Evolutionary conservation across 1,140 invertebrate species (phyloP).

Genomic region (Mycetomoellerius zeteki): DNA sequence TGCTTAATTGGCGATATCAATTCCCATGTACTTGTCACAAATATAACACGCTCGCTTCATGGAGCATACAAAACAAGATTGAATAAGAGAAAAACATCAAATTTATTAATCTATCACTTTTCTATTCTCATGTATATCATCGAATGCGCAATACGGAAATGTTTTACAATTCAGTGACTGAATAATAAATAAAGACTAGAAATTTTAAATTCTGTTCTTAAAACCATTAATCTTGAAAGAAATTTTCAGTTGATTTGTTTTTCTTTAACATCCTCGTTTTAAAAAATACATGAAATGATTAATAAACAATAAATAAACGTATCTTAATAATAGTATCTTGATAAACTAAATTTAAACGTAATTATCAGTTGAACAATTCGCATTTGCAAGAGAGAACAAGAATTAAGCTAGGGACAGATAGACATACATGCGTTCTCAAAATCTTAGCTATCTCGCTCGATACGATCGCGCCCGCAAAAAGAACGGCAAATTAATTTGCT

Average conservation of each 20-base stretch:
- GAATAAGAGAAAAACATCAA: neutral
- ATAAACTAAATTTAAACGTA: neutral
- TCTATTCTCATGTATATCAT: neutral
- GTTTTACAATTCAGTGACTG: neutral
- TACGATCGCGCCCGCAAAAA: constrained; percentile 30
- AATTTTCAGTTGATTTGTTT: neutral
- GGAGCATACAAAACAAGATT: neutral
- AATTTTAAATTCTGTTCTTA: neutral
- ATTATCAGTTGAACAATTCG: constrained; percentile 39
- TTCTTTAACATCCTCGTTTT: neutral
- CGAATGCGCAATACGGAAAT: neutral
- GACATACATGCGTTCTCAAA: constrained; percentile 1
- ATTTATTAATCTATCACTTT: neutral
- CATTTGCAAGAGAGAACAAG: constrained; percentile 7
- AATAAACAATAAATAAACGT: neutral
- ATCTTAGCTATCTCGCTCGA: constrained; percentile 26
- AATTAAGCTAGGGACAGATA: constrained; percentile 10
- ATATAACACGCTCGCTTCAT: neutral
- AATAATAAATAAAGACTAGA: neutral
- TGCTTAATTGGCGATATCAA: constrained; percentile 69
- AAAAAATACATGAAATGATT: constrained; percentile 1
- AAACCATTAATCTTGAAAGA: neutral
- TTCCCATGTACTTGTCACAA: constrained; percentile 7
- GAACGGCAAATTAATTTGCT: constrained; percentile 74
- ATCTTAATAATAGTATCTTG: neutral